Evolutionary conservation across 2,113 vertebrate genomes (phyloP).

Genomic region (Picathartes gymnocephalus): DNA sequence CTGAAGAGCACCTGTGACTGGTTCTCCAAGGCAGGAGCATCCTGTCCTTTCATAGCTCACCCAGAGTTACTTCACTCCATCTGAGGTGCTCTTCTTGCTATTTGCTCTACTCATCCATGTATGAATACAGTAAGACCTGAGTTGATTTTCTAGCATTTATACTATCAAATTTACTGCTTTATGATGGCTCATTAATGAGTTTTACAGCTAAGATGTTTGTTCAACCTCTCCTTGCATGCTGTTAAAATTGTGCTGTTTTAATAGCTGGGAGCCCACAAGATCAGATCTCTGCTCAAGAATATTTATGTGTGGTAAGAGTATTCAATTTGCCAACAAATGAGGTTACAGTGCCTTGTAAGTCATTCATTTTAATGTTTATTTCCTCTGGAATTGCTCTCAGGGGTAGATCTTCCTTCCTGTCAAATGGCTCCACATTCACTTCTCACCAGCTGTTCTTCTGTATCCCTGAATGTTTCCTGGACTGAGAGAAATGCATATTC

Average conservation of each 20-base stretch:
- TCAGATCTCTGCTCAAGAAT: conserved; percentile 21
- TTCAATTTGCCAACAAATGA: conserved; percentile 52
- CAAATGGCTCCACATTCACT: not conserved
- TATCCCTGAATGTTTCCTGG: not conserved
- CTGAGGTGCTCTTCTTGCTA: not conserved
- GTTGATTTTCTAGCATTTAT: conserved; percentile 30
- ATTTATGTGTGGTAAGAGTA: conserved; percentile 50
- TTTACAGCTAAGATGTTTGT: conserved; percentile 33
- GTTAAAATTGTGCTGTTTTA: conserved; percentile 47
- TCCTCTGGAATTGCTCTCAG: conserved; percentile 42
- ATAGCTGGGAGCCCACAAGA: conserved; percentile 17
- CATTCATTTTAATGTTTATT: conserved; percentile 61
- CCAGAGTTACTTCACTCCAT: not conserved
- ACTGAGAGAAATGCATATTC: not conserved
- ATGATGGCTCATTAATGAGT: conserved; percentile 24
- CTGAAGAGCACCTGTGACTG: not conserved
- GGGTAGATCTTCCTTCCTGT: conserved; percentile 38
- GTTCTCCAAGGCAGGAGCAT: not conserved
- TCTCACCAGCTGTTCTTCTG: conserved; percentile 30
- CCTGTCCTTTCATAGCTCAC: not conserved
- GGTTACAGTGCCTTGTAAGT: conserved; percentile 56
- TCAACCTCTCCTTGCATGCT: conserved; percentile 20
- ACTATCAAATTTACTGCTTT: conserved; percentile 29
- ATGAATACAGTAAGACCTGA: not conserved
- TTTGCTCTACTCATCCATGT: not conserved